Percentiles rank a stretch among this genome's conserved stretches.
phyloP scores from a whole-genome alignment of 2,797 vertebrate genomes.

The Tinamus major region DNA sequence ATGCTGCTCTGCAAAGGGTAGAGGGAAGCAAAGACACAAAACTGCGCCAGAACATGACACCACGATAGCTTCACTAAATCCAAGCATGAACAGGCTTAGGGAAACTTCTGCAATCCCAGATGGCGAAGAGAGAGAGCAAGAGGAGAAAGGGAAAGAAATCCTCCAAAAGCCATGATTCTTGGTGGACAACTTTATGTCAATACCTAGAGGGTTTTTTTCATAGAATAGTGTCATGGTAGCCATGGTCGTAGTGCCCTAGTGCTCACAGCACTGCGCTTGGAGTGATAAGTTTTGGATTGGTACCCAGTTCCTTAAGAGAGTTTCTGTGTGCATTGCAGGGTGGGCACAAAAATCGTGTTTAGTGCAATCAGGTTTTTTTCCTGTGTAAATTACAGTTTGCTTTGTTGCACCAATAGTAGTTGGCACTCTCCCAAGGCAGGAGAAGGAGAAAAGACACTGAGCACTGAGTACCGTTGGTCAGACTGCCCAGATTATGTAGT shows the following conservation, averaged over 20 bases:
- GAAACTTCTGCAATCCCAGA: constrained; percentile 41
- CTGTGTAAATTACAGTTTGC: not conserved
- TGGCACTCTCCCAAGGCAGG: not conserved
- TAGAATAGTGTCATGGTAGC: not conserved
- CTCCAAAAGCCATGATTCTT: constrained; percentile 11
- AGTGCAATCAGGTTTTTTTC: not conserved
- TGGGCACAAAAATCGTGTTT: not conserved
- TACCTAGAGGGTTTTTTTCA: constrained; percentile 33
- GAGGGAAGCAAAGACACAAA: constrained; percentile 30
- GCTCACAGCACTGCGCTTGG: not conserved
- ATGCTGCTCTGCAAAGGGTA: constrained; percentile 46
- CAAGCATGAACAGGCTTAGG: constrained; percentile 20
- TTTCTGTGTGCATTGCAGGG: not conserved
- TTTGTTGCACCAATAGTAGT: not conserved
- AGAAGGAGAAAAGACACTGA: not conserved
- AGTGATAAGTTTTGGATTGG: not conserved
- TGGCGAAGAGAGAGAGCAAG: constrained; percentile 3
- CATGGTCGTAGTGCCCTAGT: not conserved
- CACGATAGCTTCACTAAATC: constrained; percentile 36
- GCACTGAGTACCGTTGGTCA: not conserved
- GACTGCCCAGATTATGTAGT: not conserved
- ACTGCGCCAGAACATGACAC: constrained; percentile 9
- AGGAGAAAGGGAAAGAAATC: constrained; percentile 17
- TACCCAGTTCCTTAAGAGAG: not conserved
- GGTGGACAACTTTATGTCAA: constrained; percentile 31